Evolutionary conservation across 2,797 vertebrate genomes (phyloP).

Genomic region (Podarcis lilfordi): DNA sequence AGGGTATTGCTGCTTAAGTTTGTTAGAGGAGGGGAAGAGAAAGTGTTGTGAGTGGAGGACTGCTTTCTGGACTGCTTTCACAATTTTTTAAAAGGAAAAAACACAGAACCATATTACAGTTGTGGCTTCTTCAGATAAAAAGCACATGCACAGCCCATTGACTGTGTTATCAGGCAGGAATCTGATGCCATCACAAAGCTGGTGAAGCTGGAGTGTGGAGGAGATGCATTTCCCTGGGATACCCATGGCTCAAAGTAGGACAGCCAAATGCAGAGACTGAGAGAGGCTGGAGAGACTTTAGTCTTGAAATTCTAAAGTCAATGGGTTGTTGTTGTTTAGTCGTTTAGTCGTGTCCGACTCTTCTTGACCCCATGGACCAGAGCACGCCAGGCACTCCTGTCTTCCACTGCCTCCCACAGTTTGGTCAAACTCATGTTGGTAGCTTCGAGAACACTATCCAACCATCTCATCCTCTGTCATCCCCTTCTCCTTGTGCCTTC

Average conservation of each 20-base stretch:
- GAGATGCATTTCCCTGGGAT: not conserved
- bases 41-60: fast-evolving
- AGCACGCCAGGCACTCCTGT: no score
- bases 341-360: no score
- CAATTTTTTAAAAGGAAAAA: constrained; percentile 3
- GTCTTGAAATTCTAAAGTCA: not conserved
- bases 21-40: not conserved
- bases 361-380: no score
- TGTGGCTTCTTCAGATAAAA: not conserved
- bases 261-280: not conserved
- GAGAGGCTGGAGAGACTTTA: not conserved
- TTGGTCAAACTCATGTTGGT: no score
- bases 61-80: not conserved
- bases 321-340: no score
- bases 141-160: not conserved
- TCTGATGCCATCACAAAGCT: not conserved
- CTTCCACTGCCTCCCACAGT: no score
- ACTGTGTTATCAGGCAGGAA: not conserved
- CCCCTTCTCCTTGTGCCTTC: no score
- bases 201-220: not conserved
- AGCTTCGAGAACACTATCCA: no score
- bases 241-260: not conserved
- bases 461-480: no score
- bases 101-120: not conserved
- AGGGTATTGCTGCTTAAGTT: not conserved